Evolutionary conservation across 2,797 vertebrate genomes (phyloP).

Genomic region (Dendrocincla tyrannina): DNA sequence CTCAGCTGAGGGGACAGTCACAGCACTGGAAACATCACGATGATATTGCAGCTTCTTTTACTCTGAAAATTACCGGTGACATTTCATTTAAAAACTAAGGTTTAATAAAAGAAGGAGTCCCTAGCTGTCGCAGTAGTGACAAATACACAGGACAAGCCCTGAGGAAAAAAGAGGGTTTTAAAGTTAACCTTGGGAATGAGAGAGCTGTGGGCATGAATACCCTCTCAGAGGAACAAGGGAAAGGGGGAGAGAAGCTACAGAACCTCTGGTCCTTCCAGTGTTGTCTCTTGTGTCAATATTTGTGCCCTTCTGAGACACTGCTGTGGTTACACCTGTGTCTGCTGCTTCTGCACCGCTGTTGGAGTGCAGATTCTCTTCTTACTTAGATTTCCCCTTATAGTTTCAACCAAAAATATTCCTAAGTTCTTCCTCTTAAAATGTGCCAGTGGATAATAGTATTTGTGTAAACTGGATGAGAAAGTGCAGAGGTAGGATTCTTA

Average conservation of each 20-base stretch:
- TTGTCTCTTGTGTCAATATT: accelerated
- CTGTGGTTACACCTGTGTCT: background rate
- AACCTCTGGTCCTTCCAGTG: background rate
- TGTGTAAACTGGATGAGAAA: background rate
- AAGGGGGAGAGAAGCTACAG: background rate
- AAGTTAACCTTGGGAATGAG: background rate
- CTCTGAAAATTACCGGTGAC: background rate
- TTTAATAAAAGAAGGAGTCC: background rate
- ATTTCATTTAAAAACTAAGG: slow-evolving; percentile 8
- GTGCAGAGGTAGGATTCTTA: background rate
- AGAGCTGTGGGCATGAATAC: background rate
- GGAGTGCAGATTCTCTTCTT: background rate
- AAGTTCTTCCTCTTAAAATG: background rate
- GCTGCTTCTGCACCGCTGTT: accelerated
- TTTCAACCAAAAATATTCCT: background rate
- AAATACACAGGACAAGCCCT: background rate
- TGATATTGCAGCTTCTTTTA: background rate
- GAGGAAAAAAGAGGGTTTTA: background rate
- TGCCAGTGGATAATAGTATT: background rate
- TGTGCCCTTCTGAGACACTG: background rate
- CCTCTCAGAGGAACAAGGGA: background rate
- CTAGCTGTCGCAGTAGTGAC: background rate
- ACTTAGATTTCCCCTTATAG: background rate
- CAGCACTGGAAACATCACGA: background rate
- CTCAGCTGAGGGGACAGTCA: background rate